These are phyloP conservation scores for Salminus brasiliensis DNA, from an alignment of 2,113 vertebrate species.

Conservation along the genomic window DNA sequence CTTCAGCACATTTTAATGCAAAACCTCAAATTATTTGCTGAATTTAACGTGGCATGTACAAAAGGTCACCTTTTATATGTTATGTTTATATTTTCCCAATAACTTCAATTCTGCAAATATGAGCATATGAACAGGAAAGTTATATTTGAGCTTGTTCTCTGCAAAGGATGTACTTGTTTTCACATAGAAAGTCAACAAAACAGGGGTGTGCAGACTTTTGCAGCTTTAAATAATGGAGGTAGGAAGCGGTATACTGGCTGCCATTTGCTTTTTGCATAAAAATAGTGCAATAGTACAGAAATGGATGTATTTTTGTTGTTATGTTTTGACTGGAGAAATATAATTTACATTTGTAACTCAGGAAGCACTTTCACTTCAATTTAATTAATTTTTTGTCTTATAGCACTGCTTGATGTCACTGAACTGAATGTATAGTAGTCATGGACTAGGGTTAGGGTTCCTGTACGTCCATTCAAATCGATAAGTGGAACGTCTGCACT, in stretches of 20 bases:
- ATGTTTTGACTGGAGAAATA: not conserved
- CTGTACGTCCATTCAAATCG: not conserved
- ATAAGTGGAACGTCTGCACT: not conserved
- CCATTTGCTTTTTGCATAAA: not conserved
- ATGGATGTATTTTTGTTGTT: not conserved
- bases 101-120: too few relatives aligned
- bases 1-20: too few relatives aligned
- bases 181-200: too few relatives aligned
- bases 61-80: too few relatives aligned
- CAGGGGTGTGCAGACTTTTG: too few relatives aligned
- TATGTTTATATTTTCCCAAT: too few relatives aligned
- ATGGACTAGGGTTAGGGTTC: not conserved
- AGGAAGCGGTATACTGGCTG: not conserved
- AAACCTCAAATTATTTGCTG: too few relatives aligned
- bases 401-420: not conserved
- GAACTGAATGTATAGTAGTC: not conserved
- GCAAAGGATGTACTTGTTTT: too few relatives aligned
- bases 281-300: not conserved
- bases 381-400: not conserved
- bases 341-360: not conserved
- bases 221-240: not conserved
- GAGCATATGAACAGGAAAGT: too few relatives aligned
- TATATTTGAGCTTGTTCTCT: too few relatives aligned
- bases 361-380: not conserved
- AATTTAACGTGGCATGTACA: too few relatives aligned